phyloP scores from a whole-genome alignment of 1,140 invertebrate species.

The Trichonephila inaurata region DNA sequence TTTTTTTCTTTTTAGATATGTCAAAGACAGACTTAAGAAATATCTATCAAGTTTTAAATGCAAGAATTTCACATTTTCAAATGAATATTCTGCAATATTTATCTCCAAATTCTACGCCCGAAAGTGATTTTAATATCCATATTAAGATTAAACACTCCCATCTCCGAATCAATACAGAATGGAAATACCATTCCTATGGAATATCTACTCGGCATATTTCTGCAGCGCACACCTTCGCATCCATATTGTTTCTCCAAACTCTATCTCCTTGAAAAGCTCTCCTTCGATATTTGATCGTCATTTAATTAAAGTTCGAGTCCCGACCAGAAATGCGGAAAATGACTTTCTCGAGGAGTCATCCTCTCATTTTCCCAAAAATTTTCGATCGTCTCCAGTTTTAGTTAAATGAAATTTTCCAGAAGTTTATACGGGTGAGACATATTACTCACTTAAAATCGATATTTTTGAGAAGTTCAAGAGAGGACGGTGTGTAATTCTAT shows the following conservation, averaged over 20 bases:
- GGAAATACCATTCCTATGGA: not conserved
- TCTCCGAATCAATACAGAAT: not conserved
- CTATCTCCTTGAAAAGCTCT: conserved; percentile 21
- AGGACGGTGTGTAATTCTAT: no score
- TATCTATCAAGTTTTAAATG: no score
- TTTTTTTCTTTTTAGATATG: no score
- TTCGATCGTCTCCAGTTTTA: conserved; percentile 35
- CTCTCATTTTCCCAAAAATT: not conserved
- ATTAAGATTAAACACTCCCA: conserved; percentile 6
- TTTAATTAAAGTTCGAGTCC: conserved; percentile 51
- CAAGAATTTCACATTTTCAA: no score
- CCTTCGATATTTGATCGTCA: conserved; percentile 49
- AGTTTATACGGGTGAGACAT: not conserved
- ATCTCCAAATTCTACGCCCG: no score
- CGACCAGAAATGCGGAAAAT: conserved; percentile 51
- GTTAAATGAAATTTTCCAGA: conserved; percentile 10
- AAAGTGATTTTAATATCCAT: not conserved
- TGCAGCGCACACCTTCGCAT: not conserved
- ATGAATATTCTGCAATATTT: no score
- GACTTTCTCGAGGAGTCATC: not conserved
- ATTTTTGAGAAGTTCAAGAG: not conserved
- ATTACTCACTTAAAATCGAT: conserved; percentile 41
- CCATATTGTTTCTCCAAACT: conserved; percentile 18
- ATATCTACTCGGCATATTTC: not conserved
- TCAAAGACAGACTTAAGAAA: no score